These are phyloP conservation scores for Chymomyza costata DNA, from an alignment of 1,140 invertebrate species.

Conservation along the genomic window DNA sequence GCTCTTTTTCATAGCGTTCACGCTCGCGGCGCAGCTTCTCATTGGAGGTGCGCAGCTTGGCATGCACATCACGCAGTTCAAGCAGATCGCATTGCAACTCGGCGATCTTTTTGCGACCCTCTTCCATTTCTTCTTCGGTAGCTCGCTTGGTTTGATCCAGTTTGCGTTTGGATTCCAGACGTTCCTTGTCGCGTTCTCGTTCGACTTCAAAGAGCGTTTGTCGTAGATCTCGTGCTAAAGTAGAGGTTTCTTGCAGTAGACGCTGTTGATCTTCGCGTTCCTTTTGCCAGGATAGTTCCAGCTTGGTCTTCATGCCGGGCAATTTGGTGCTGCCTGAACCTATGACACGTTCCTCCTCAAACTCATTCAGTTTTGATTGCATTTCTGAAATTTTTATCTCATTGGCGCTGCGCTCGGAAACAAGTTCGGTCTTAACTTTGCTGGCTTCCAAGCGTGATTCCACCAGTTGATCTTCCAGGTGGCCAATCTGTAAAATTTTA, in stretches of 20 bases:
- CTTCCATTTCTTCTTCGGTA: constrained; percentile 91
- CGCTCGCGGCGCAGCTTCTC: constrained; percentile 92
- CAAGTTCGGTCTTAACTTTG: constrained; percentile 90
- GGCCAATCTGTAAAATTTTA: constrained; percentile 78
- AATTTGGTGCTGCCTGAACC: constrained; percentile 88
- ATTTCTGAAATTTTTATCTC: constrained; percentile 93
- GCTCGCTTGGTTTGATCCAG: constrained; percentile 89
- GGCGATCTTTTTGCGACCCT: constrained; percentile 87
- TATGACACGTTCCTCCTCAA: constrained; percentile 88
- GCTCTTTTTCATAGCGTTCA: constrained; percentile 87
- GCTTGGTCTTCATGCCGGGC: constrained; percentile 88
- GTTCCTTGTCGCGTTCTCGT: constrained; percentile 90
- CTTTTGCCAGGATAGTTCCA: constrained; percentile 97
- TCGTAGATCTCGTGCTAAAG: constrained; percentile 89
- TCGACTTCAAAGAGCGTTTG: constrained; percentile 93
- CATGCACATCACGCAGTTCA: constrained; percentile 92
- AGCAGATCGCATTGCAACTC: constrained; percentile 91
- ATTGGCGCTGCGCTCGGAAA: constrained; percentile 90
- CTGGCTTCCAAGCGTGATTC: constrained; percentile 88
- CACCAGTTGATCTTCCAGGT: constrained; percentile 91
- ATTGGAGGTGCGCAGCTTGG: constrained; percentile 92
- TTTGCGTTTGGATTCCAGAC: constrained; percentile 88
- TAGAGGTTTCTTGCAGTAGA: constrained; percentile 92
- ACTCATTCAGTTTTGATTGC: constrained; percentile 93
- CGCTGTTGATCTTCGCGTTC: constrained; percentile 94